phyloP scores from a whole-genome alignment of 2,888 invertebrate species.

The Serripes groenlandicus region DNA sequence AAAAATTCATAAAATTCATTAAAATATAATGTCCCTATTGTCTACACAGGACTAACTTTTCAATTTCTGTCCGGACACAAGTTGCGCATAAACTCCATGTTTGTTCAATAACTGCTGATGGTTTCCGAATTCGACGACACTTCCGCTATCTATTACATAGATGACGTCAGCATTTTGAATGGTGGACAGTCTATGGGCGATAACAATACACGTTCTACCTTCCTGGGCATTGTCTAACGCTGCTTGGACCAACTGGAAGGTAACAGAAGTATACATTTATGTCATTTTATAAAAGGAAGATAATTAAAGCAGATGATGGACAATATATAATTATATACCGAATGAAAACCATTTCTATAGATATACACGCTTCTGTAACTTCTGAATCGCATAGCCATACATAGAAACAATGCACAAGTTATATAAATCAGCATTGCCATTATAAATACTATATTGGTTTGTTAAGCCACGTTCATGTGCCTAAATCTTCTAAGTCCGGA shows the following conservation, averaged over 20 bases:
- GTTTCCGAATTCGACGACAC: conserved; percentile 81
- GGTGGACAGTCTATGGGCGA: conserved; percentile 87
- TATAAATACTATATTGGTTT: background rate
- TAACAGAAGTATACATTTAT: background rate
- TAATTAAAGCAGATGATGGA: too few species aligned
- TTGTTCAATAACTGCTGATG: conserved; percentile 81
- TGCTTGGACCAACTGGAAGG: conserved; percentile 76
- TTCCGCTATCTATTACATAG: conserved; percentile 81
- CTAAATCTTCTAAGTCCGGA: too few species aligned
- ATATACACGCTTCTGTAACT: too few species aligned
- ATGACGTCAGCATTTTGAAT: conserved; percentile 87
- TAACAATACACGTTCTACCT: conserved; percentile 87
- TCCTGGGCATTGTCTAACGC: conserved; percentile 79
- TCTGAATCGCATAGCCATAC: too few species aligned
- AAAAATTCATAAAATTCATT: too few species aligned
- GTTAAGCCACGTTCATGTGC: too few species aligned
- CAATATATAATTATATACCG: too few species aligned
- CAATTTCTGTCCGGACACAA: conserved; percentile 79
- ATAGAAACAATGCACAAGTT: background rate
- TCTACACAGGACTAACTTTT: too few species aligned
- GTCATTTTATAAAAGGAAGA: background rate
- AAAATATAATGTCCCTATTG: too few species aligned
- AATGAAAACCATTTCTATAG: too few species aligned
- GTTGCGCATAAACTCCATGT: conserved; percentile 80
- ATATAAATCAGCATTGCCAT: background rate